phyloP scores from a whole-genome alignment of 2,113 vertebrate species.

The Conger conger region DNA sequence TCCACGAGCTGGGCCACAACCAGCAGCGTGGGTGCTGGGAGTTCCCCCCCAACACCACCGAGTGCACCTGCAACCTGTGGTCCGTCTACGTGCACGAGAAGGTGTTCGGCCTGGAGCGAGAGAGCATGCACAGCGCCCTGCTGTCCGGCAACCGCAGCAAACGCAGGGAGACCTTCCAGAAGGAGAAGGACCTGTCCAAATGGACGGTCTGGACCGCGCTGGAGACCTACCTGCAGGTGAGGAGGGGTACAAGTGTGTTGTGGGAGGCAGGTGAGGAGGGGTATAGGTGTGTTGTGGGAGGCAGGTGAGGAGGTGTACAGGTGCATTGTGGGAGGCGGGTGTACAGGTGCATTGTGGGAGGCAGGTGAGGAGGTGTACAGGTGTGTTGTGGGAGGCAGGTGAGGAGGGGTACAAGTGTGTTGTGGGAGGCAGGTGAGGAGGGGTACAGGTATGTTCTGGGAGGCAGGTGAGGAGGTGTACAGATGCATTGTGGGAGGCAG shows the following conservation, averaged over 20 bases:
- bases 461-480: not conserved
- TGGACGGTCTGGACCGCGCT: constrained; percentile 65
- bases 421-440: not conserved
- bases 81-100: constrained; percentile 70
- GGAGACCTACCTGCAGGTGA: constrained; percentile 77
- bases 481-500: not conserved
- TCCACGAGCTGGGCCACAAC: constrained; percentile 77
- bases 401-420: constrained; percentile 10
- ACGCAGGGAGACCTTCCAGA: constrained; percentile 37
- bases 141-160: not conserved
- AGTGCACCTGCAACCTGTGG: constrained; percentile 82
- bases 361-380: not conserved
- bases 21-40: constrained; percentile 74
- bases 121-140: constrained; percentile 50
- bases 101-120: constrained; percentile 56
- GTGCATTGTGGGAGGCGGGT: no score
- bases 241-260: not conserved
- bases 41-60: constrained; percentile 70
- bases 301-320: not conserved
- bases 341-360: no score
- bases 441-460: not conserved
- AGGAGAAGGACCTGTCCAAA: constrained; percentile 41
- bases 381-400: constrained; percentile 67
- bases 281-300: not conserved
- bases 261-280: constrained; percentile 60